These are phyloP conservation scores for Perithous albicinctus DNA, from an alignment of 2,888 invertebrate genomes.

Conservation along the genomic window DNA sequence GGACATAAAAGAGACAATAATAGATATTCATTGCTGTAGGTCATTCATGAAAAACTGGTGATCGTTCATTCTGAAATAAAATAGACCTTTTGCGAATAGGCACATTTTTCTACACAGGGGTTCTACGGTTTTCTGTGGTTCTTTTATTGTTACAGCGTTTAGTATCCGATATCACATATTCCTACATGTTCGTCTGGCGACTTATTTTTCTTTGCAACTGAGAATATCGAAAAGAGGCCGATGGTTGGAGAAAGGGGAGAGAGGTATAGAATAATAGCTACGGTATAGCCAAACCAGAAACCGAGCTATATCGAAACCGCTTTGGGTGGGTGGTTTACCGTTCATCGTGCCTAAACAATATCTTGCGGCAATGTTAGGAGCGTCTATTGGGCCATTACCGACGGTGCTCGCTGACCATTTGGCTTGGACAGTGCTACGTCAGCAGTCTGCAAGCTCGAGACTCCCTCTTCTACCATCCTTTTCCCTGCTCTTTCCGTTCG, in stretches of 20 bases:
- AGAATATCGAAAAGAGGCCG: slow-evolving; percentile 45
- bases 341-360: slow-evolving; percentile 83
- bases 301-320: slow-evolving; percentile 58
- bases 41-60: slow-evolving; percentile 14
- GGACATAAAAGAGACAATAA: slow-evolving; percentile 23
- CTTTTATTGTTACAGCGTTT: slow-evolving; percentile 33
- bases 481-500: slow-evolving; percentile 69
- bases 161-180: slow-evolving; percentile 58
- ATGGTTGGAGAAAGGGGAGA: slow-evolving; percentile 31
- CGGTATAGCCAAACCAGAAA: slow-evolving; percentile 47
- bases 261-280: slow-evolving; percentile 52
- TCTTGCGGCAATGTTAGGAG: slow-evolving; percentile 84
- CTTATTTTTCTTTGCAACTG: slow-evolving; percentile 40
- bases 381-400: slow-evolving; percentile 85
- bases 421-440: slow-evolving; percentile 83
- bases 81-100: slow-evolving; percentile 45
- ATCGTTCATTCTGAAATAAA: slow-evolving; percentile 27
- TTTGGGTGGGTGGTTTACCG: slow-evolving; percentile 55
- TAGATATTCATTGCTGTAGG: slow-evolving; percentile 8
- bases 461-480: slow-evolving; percentile 67
- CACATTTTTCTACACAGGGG: slow-evolving; percentile 44
- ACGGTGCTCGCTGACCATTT: slow-evolving; percentile 81
- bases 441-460: slow-evolving; percentile 78
- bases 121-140: slow-evolving; percentile 15
- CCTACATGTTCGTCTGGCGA: slow-evolving; percentile 39